A percentile compares a stretch with the other conserved stretches of the same genome.
Evolutionary conservation across 2,113 vertebrate genomes (phyloP).

Genomic region (Diphyllodes magnificus): DNA sequence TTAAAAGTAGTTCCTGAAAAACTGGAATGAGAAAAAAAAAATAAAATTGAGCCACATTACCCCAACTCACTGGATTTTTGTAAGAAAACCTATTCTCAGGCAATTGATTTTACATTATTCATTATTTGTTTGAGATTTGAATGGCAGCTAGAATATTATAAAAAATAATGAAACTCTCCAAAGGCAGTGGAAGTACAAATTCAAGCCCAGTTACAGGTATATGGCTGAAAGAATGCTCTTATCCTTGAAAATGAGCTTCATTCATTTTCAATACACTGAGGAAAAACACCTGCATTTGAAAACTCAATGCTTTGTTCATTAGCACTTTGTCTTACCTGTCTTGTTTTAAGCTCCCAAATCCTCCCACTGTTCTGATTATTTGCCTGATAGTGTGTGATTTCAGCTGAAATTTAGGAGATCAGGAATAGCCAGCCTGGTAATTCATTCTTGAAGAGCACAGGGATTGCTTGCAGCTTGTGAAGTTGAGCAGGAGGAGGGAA

Average conservation of each 20-base stretch:
- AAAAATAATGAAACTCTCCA: constrained; percentile 6
- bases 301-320: neutral
- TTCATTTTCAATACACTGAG: neutral
- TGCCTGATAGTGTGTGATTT: neutral
- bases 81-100: neutral
- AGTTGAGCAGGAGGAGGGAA: neutral
- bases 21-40: neutral
- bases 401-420: neutral
- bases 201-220: neutral
- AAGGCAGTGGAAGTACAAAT: neutral
- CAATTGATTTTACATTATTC: constrained; percentile 33
- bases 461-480: neutral
- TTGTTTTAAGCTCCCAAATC: neutral
- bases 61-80: neutral
- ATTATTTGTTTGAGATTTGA: constrained; percentile 39
- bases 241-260: neutral
- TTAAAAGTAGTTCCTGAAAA: neutral
- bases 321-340: neutral
- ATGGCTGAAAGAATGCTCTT: neutral
- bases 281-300: neutral
- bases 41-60: neutral
- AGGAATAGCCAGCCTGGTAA: neutral
- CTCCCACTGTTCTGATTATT: neutral
- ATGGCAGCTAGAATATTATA: neutral
- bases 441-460: neutral